Evolutionary conservation across 2,888 invertebrate species (phyloP).

Genomic region (Coleophora flavipennella): DNA sequence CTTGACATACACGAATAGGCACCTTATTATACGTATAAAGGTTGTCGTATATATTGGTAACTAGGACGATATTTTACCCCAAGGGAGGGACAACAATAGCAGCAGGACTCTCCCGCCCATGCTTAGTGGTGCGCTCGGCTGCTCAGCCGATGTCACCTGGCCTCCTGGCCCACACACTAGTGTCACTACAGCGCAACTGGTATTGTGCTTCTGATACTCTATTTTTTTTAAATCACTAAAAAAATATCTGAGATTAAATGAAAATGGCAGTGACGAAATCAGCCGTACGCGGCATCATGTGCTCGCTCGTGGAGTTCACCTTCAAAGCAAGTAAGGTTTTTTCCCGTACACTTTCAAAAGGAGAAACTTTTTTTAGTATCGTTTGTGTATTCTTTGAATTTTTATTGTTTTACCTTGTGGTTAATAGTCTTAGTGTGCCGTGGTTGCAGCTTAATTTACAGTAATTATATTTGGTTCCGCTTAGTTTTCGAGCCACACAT

Average conservation of each 20-base stretch:
- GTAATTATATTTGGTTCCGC: constrained; percentile 17
- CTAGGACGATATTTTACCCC: constrained; percentile 55
- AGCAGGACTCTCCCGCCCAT: constrained; percentile 49
- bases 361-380: constrained; percentile 10
- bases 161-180: constrained; percentile 29
- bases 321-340: constrained; percentile 65
- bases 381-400: constrained; percentile 19
- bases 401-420: constrained; percentile 16
- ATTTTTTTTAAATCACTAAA: no score
- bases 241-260: background rate
- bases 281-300: constrained; percentile 63
- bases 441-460: constrained; percentile 14
- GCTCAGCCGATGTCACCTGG: constrained; percentile 47
- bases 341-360: constrained; percentile 18
- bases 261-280: constrained; percentile 59
- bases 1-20: no score
- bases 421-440: constrained; percentile 9
- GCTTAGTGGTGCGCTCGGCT: constrained; percentile 64
- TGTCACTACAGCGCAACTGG: constrained; percentile 42
- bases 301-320: constrained; percentile 65
- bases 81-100: constrained; percentile 66
- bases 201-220: no score
- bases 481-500: constrained; percentile 9
- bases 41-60: constrained; percentile 45
- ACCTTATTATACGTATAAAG: background rate